A percentile compares a stretch with the other conserved stretches of the same genome.
Conservation (phyloP, 1,140 invertebrate genomes). For the Cydia pomonella region DNA sequence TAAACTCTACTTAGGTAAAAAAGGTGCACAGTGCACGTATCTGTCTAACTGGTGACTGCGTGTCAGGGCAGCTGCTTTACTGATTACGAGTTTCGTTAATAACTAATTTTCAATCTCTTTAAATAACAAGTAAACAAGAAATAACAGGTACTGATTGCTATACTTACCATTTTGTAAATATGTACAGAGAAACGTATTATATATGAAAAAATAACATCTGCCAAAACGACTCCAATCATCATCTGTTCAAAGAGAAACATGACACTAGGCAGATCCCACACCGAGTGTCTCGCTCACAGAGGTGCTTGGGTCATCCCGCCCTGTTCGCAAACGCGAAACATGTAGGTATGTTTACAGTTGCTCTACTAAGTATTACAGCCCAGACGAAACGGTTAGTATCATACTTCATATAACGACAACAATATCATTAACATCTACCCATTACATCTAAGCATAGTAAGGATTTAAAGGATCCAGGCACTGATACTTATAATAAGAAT, state of each 20-base stretch:
- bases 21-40: too few species aligned
- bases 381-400: not conserved
- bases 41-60: too few species aligned
- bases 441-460: too few species aligned
- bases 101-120: too few species aligned
- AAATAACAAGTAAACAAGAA: too few species aligned
- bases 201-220: not conserved
- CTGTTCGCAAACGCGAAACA: too few species aligned
- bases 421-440: not conserved
- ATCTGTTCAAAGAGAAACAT: constrained; percentile 27
- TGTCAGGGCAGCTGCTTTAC: too few species aligned
- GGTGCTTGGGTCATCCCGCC: not conserved
- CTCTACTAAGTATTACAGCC: not conserved
- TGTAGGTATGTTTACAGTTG: not conserved
- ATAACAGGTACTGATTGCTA: too few species aligned
- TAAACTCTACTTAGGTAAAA: too few species aligned
- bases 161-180: not conserved
- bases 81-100: too few species aligned
- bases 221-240: not conserved
- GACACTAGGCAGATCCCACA: not conserved
- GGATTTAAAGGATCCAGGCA: too few species aligned
- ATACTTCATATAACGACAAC: not conserved
- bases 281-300: not conserved
- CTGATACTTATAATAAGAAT: too few species aligned
- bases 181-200: not conserved